Evolutionary conservation across 30 jellyfish, hydroid and myxozoan species (phyloP), one percentile per base, ranked within the genome.

Genomic region (Catostylus mosaicus): DNA sequence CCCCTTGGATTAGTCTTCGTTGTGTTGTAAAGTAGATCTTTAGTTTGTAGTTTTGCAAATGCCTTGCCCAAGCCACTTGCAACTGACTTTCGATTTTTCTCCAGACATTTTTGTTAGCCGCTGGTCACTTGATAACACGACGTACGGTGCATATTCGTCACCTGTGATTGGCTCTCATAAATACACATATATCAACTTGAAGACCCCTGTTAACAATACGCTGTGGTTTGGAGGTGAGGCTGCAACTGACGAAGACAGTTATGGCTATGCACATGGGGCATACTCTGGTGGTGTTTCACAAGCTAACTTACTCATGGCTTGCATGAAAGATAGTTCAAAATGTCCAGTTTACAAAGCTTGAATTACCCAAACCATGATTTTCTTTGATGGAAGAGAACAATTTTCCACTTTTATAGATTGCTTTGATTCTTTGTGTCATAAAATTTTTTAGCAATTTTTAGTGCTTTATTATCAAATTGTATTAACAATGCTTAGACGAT

Each of bases 161-260:
- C n/a, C n/a, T n/a, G n/a, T n/a, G n/a, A n/a, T 82, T 40, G 92
- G 92, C 19, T n/a, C 83, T 6, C 86, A 82, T 45, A 66, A 59
- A 16, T 23, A 26, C 70, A 35, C 79, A 3, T 82, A 14, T 54
- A 29, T 35, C 71, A n/a, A 52, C 46, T 35, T 82, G 79, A 82
- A 45, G 18, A 80, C 85, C 19, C 92, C 92, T 3, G 73, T 82
- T 24, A 71, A 71, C 51, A 69, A 71, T 18, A 67, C 69, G 16
- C 69, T 82, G 20, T 82, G 92, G 92, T 82, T 82, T 59, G 85
- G 82, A 37, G 92, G 92, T n/a, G 92, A 82, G 37, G 90, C 83
- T 38, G 86, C 86, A 8, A 82, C 92, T 19, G 79, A 71, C 46
- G 20, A 36, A 7, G 86, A 82, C 2, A 37, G 12, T 34, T 82